These are phyloP conservation scores for Tachypleus tridentatus DNA, from an alignment of 1,140 invertebrate species.

Conservation along the genomic window DNA sequence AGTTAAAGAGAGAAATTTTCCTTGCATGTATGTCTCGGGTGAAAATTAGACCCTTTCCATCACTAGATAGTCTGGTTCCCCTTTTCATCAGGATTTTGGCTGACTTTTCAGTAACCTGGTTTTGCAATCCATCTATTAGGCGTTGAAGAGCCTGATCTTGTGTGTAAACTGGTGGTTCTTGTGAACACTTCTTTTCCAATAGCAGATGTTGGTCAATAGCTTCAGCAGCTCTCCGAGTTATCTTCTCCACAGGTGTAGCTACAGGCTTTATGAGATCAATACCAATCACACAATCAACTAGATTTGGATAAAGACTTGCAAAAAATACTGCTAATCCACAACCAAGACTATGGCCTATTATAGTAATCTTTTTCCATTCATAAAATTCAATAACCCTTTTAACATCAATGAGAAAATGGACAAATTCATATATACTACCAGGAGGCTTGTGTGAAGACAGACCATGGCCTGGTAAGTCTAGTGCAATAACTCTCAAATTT, in stretches of 20 bases:
- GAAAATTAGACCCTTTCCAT: slow-evolving; percentile 19
- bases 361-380: slow-evolving; percentile 58
- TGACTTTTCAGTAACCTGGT: slow-evolving; percentile 16
- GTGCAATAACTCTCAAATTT: slow-evolving; percentile 19
- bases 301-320: slow-evolving; percentile 31
- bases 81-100: slow-evolving; percentile 19
- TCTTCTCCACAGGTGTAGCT: slow-evolving; percentile 5
- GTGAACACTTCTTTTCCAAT: slow-evolving; percentile 5
- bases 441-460: slow-evolving; percentile 59
- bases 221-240: slow-evolving; percentile 6
- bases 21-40: slow-evolving; percentile 17
- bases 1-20: neutral
- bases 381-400: slow-evolving; percentile 61
- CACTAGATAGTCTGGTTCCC: slow-evolving; percentile 11
- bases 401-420: slow-evolving; percentile 49
- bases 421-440: slow-evolving; percentile 62
- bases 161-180: slow-evolving; percentile 15
- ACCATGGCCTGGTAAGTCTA: slow-evolving; percentile 52
- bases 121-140: slow-evolving; percentile 20
- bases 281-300: slow-evolving; percentile 39
- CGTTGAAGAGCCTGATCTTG: slow-evolving; percentile 22
- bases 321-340: slow-evolving; percentile 29
- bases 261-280: slow-evolving; percentile 40
- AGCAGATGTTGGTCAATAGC: slow-evolving; percentile 13
- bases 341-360: slow-evolving; percentile 36